phyloP scores from a whole-genome alignment of 2,888 invertebrate genomes.

The Pomacea canaliculata region DNA sequence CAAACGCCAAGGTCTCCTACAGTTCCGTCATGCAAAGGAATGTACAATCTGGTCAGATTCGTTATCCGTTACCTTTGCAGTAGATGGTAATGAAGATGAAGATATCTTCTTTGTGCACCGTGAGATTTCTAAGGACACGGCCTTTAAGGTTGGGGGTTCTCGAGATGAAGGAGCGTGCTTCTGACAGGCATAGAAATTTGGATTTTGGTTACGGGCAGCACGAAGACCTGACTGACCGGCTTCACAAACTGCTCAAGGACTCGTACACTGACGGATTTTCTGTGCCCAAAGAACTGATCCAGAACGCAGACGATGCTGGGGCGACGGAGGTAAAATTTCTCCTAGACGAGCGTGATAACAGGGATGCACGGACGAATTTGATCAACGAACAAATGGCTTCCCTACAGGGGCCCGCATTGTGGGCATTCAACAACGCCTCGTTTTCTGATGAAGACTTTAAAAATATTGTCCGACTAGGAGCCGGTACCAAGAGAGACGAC shows the following conservation, averaged over 20 bases:
- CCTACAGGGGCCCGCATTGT: slow-evolving; percentile 60
- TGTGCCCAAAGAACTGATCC: slow-evolving; percentile 61
- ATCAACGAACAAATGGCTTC: slow-evolving; percentile 51
- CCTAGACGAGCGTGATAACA: slow-evolving; percentile 55
- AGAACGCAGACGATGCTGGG: slow-evolving; percentile 64
- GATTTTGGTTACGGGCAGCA: slow-evolving; percentile 50
- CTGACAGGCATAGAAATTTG: slow-evolving; percentile 42
- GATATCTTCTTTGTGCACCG: slow-evolving; percentile 9
- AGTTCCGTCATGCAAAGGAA: slow-evolving; percentile 14
- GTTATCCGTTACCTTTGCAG: not conserved
- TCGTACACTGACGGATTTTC: slow-evolving; percentile 59
- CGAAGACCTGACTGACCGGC: slow-evolving; percentile 53
- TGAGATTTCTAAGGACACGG: slow-evolving; percentile 2
- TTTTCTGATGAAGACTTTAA: slow-evolving; percentile 56
- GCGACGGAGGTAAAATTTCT: slow-evolving; percentile 55
- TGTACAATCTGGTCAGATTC: slow-evolving; percentile 18
- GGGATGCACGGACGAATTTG: slow-evolving; percentile 38
- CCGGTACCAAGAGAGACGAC: slow-evolving; percentile 54
- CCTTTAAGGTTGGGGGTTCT: slow-evolving; percentile 13
- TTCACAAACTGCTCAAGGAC: slow-evolving; percentile 50
- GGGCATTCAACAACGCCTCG: slow-evolving; percentile 57
- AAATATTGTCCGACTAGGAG: slow-evolving; percentile 55
- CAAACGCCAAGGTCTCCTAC: slow-evolving; percentile 21
- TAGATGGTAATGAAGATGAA: not conserved
- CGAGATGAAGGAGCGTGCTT: slow-evolving; percentile 6